These are phyloP conservation scores for Rhamphomyia laevipes DNA, from an alignment of 2,888 invertebrate species.

Conservation along the genomic window DNA sequence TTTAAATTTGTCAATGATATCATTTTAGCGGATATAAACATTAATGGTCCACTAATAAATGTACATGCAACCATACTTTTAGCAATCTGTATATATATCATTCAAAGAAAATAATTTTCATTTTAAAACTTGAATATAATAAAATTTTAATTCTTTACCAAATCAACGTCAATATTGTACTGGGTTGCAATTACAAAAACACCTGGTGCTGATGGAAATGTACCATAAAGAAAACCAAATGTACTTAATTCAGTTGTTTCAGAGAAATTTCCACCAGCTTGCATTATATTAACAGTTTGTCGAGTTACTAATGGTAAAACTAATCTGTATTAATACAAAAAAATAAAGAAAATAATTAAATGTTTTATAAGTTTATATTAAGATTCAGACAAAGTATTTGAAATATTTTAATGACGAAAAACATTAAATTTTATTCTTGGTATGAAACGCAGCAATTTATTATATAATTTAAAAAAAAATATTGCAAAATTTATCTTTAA, in stretches of 20 bases:
- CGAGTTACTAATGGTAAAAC: slow-evolving; percentile 75
- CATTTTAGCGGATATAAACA: slow-evolving; percentile 92
- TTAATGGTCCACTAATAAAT: slow-evolving; percentile 85
- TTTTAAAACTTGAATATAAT: neutral
- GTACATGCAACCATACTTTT: slow-evolving; percentile 92
- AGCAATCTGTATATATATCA: slow-evolving; percentile 69
- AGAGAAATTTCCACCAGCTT: slow-evolving; percentile 54
- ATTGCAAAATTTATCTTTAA: too few relatives aligned
- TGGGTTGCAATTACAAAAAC: slow-evolving; percentile 88
- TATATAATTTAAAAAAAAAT: too few relatives aligned
- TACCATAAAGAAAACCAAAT: slow-evolving; percentile 91
- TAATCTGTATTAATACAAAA: too few relatives aligned
- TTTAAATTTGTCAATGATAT: slow-evolving; percentile 61
- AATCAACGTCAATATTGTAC: slow-evolving; percentile 73
- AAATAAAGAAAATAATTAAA: too few relatives aligned
- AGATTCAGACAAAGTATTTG: too few relatives aligned
- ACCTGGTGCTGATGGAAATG: slow-evolving; percentile 92
- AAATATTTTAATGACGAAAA: too few relatives aligned
- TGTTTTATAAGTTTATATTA: too few relatives aligned
- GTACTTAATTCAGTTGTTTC: slow-evolving; percentile 76
- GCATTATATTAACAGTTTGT: slow-evolving; percentile 67
- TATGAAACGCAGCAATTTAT: too few relatives aligned
- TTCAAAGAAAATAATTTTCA: neutral
- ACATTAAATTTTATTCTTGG: too few relatives aligned
- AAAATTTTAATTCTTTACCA: slow-evolving; percentile 46